These are phyloP conservation scores for Strix uralensis DNA, from an alignment of 2,113 vertebrate genomes.

Conservation along the genomic window DNA sequence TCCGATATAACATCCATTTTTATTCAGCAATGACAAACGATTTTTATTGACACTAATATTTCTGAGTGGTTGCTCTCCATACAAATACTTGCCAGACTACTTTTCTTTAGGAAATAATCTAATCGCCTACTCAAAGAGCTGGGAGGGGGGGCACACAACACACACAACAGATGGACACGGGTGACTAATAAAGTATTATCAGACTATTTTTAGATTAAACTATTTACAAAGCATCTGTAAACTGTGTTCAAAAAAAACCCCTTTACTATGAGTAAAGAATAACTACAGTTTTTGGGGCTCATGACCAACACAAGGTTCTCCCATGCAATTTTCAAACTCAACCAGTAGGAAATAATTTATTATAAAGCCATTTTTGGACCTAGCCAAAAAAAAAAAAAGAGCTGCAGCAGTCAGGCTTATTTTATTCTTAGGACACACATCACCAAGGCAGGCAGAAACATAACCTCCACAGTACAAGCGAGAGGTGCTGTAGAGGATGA, in stretches of 20 bases:
- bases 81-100: background rate
- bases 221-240: background rate
- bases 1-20: background rate
- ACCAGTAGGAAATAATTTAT: background rate
- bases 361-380: background rate
- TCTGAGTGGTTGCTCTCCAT: background rate
- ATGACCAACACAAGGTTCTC: background rate
- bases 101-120: slow-evolving; percentile 14
- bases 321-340: background rate
- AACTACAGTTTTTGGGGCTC: rapidly evolving
- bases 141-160: background rate
- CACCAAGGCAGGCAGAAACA: background rate
- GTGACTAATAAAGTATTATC: slow-evolving; percentile 8
- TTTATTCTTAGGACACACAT: background rate
- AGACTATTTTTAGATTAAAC: slow-evolving; percentile 24
- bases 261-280: background rate
- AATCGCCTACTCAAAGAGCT: background rate
- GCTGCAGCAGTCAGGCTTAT: background rate
- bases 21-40: background rate
- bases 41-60: background rate
- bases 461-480: background rate
- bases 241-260: background rate
- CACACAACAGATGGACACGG: background rate
- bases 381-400: background rate
- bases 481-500: slow-evolving; percentile 2